These are phyloP conservation scores for Brachionus paranguensis DNA, from an alignment of 1,140 invertebrate genomes.

Conservation along the genomic window DNA sequence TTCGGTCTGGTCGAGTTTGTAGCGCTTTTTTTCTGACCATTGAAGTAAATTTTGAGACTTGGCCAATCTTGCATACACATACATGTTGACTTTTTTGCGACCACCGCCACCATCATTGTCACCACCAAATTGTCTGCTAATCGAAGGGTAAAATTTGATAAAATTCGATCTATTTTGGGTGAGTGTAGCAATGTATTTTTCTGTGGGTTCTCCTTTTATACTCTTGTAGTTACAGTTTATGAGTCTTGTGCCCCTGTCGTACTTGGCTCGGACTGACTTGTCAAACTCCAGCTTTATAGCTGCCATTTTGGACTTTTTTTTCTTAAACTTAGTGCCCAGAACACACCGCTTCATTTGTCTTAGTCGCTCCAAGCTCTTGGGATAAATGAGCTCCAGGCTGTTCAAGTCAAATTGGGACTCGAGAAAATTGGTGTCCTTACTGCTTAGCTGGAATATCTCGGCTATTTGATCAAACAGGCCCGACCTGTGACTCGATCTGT, in stretches of 20 bases:
- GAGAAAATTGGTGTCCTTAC: background rate
- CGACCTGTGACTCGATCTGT: background rate
- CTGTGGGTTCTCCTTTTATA: background rate
- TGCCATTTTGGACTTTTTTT: background rate
- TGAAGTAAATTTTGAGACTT: slow-evolving; percentile 29
- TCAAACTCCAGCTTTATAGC: slow-evolving; percentile 34
- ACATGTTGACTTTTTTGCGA: background rate
- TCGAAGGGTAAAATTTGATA: background rate
- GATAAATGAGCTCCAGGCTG: background rate
- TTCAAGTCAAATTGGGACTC: background rate
- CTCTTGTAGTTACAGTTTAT: background rate
- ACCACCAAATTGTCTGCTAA: slow-evolving; percentile 23
- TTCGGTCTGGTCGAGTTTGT: background rate
- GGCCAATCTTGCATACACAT: slow-evolving; percentile 12
- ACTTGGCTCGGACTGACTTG: slow-evolving; percentile 7
- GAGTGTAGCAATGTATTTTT: slow-evolving; percentile 5
- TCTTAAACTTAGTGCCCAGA: slow-evolving; percentile 4
- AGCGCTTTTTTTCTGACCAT: background rate
- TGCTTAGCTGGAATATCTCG: background rate
- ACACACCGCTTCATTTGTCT: slow-evolving; percentile 25
- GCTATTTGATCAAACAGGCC: background rate
- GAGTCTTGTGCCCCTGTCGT: background rate
- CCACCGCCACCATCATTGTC: background rate
- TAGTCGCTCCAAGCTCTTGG: background rate
- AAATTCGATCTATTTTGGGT: background rate